phyloP scores from a whole-genome alignment of 2,888 invertebrate species.

The Pristionchus exspectatus region DNA sequence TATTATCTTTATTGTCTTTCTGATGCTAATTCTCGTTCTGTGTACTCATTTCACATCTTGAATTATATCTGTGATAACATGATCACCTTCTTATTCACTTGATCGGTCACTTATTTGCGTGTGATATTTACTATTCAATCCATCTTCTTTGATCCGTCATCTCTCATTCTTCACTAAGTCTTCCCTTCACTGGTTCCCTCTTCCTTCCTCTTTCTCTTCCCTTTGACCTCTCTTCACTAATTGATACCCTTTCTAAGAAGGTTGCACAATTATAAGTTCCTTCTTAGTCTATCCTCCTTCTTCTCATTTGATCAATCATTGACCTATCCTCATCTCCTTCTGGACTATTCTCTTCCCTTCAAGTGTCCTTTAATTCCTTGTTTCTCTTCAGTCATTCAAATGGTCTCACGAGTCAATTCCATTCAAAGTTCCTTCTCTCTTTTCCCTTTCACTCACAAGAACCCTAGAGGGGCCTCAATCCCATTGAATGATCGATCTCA shows the following conservation, averaged over 20 bases:
- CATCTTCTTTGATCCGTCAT: background rate
- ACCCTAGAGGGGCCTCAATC: background rate
- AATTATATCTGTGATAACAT: background rate
- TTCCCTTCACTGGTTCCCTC: conserved; percentile 1
- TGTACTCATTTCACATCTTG: background rate
- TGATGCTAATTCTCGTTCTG: background rate
- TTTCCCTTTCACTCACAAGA: background rate
- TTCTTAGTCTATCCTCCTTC: background rate
- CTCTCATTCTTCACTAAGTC: background rate
- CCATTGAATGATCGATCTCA: background rate
- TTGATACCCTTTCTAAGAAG: background rate
- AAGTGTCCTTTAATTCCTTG: conserved; percentile 50
- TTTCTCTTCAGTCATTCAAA: background rate
- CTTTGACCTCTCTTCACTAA: conserved; percentile 38
- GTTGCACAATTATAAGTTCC: background rate
- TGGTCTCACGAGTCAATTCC: background rate
- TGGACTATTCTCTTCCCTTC: conserved; percentile 19
- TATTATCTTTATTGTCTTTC: background rate
- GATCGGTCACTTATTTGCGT: background rate
- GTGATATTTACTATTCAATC: background rate
- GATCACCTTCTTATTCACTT: background rate
- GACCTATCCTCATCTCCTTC: conserved; percentile 49
- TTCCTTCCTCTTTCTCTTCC: background rate
- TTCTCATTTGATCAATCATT: conserved; percentile 29
- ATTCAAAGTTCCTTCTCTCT: background rate